A percentile compares a stretch with the other conserved stretches of the same genome.
These are phyloP conservation scores for Pelochelys cantorii DNA, from an alignment of 2,797 vertebrate species.

Conservation along the genomic window DNA sequence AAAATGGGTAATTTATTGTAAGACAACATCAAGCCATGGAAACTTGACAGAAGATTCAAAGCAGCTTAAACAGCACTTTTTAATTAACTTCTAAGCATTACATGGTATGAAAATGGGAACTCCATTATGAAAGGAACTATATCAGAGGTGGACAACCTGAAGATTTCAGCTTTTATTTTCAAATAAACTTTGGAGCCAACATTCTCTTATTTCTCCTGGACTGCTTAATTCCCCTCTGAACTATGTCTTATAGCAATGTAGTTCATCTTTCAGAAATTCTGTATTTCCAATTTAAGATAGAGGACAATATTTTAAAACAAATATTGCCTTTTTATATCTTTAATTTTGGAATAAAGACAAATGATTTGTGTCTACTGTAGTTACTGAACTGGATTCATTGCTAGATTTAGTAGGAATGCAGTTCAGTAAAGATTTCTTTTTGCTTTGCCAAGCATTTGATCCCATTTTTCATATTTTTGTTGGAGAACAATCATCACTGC, in stretches of 20 bases:
- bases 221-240: constrained; percentile 79
- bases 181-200: constrained; percentile 80
- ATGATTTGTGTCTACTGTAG: constrained; percentile 46
- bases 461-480: constrained; percentile 60
- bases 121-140: constrained; percentile 81
- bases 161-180: constrained; percentile 81
- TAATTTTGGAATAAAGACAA: constrained; percentile 74
- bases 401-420: constrained; percentile 59
- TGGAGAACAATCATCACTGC: constrained; percentile 69
- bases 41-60: constrained; percentile 95
- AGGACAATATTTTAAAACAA: constrained; percentile 78
- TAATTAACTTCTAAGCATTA: constrained; percentile 84
- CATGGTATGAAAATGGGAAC: constrained; percentile 82
- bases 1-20: constrained; percentile 91
- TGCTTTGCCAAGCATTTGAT: constrained; percentile 61
- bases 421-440: constrained; percentile 54
- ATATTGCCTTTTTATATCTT: constrained; percentile 77
- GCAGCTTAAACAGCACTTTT: constrained; percentile 88
- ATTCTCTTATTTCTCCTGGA: constrained; percentile 79
- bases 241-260: constrained; percentile 76
- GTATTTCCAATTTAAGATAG: constrained; percentile 78
- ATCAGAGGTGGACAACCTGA: constrained; percentile 81
- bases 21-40: constrained; percentile 97
- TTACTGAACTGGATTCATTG: constrained; percentile 72
- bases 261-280: constrained; percentile 76